Evolutionary conservation across 2,113 vertebrate species (phyloP), one percentile per base, ranked within the genome.

Genomic region (Spheniscus mendiculus): DNA sequence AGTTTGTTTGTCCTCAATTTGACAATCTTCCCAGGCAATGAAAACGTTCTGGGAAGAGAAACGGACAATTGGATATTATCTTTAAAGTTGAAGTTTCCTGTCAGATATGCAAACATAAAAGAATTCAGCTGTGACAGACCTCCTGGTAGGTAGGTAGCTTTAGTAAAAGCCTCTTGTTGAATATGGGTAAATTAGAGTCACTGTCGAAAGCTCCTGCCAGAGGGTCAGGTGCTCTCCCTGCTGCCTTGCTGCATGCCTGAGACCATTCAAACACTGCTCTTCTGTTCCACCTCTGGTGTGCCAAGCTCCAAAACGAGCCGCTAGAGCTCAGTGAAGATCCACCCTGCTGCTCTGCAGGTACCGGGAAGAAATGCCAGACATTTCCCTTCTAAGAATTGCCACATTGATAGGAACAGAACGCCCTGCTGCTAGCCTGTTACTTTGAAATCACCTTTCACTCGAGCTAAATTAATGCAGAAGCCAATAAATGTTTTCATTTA

Each of bases 311-410:
- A 65, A 55, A 30, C 0, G 0, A 78, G 38, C 50, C 2, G 1
- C 36, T 45, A 32, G 29, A 78, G 50, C 52, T 79, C 59, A 21
- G 52, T 59, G 73, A 36, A 67, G 66, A 66, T 49, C n/a, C 22
- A 61, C 22, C 52, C 79, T 66, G 72, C 34, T 47, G 26, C 38
- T 78, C 79, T 72, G 23, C 8, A 36, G 58, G 65, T 40, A 59
- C 34, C 6, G 0, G 0, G 34, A 72, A 84, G 26, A 66, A 79
- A 73, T 7, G 26, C 38, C 2, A 1, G 38, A 66, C 12, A 3
- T 40, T 59, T 58, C 49, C 40, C 32, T 38, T 58, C 34, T 21
- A 53, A 67, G n/a, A 34, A 73, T 67, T 40, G 55, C 30, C 40
- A 42, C 18, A 25, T 5, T 0, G 5, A 34, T 6, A 79, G 12